Percentiles rank a stretch among this genome's conserved stretches.
phyloP scores from a whole-genome alignment of 2,113 vertebrate genomes.

The Prionailurus viverrinus region DNA sequence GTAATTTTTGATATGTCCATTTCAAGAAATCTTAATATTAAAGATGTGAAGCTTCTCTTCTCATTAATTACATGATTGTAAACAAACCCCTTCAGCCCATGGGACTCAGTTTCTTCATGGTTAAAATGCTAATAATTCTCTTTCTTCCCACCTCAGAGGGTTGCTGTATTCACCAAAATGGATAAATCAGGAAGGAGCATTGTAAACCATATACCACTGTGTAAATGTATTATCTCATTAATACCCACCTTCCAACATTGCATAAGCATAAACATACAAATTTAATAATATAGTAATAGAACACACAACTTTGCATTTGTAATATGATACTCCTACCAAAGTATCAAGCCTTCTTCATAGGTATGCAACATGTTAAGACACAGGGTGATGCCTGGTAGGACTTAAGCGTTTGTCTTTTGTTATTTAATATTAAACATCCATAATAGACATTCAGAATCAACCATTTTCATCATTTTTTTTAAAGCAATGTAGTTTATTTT shows the following conservation, averaged over 20 bases:
- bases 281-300: neutral
- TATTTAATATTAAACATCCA: neutral
- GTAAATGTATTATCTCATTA: neutral
- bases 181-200: neutral
- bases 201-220: neutral
- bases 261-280: neutral
- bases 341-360: neutral
- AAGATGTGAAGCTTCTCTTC: neutral
- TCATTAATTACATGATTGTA: neutral
- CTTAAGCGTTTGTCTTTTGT: neutral
- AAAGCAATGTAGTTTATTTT: conserved; percentile 1
- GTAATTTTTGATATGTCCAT: neutral
- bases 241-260: neutral
- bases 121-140: conserved; percentile 4
- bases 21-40: conserved; percentile 3
- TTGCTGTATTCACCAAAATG: neutral
- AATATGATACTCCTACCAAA: neutral
- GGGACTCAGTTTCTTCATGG: neutral
- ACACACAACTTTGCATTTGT: neutral
- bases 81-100: neutral
- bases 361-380: neutral
- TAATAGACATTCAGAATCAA: neutral
- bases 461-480: neutral
- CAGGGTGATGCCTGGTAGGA: neutral
- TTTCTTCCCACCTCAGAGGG: neutral